Evolutionary conservation across 1,140 invertebrate genomes (phyloP), one percentile per base, ranked within the genome.

Genomic region (Nylanderia fulva): DNA sequence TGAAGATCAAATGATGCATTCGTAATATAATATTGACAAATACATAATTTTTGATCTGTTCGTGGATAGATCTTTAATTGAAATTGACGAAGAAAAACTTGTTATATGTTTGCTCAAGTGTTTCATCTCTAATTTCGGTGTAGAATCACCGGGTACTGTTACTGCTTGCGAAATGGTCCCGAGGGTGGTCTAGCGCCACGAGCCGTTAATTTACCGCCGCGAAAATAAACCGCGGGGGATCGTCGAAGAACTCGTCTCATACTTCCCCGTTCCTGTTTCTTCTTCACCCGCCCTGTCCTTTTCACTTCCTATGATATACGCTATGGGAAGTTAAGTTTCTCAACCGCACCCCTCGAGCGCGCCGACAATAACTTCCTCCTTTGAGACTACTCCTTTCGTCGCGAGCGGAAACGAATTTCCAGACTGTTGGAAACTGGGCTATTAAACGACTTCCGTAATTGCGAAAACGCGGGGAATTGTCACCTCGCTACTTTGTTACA

Each of bases 121-220:
- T 82, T 84, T 85, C 79, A 39, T 58, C 86, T 61, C 85, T 90
- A 87, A 91, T 91, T 90, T 90, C 61, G 54, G 13, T 56, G 77
- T 66, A 74, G 84, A 86, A 77, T 79, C 82, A 76, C 71, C 56
- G 54, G 54, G 56, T 56, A 80, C 69, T 74, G 75, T 89, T 86
- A 88, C 85, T 66, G 86, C 86, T 79, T 60, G 71, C 64, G 84
- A 86, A 87, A 84, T 66, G 58, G 84, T 77, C 68, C 48, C 77
- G 52, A 9, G 76, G 72, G 75, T 85, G 68, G 76, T 61, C 85
- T 56, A 74, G 72, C 82, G 72, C 82, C 84, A 64, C 54, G 86
- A 90, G 90, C 91, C 88, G 85, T 90, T 88, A 91, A 91, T 91
- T 91, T 91, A 90, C 88, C 87, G 77, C 85, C 69, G 66, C 84